Percentiles rank a stretch among this genome's conserved stretches.
Evolutionary conservation across 1,140 invertebrate species (phyloP).

Genomic region (Leptinotarsa defecta): DNA sequence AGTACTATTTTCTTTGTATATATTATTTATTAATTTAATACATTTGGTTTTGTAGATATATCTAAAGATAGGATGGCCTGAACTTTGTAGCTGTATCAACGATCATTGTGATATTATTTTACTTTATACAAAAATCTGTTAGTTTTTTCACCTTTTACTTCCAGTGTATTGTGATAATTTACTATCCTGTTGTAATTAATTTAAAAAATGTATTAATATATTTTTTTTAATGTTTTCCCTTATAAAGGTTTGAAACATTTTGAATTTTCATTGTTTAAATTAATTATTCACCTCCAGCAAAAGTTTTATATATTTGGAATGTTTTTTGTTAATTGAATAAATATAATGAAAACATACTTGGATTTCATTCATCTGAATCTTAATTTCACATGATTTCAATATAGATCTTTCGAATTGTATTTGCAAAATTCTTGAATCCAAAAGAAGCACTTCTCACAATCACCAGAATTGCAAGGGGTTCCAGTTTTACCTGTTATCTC

Average conservation of each 20-base stretch:
- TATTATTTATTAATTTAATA: background rate
- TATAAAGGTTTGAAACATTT: background rate
- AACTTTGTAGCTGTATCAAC: constrained; percentile 14
- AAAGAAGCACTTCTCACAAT: no score
- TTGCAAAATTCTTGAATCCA: no score
- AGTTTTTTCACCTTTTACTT: constrained; percentile 7
- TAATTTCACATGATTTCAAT: background rate
- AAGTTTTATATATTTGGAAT: background rate
- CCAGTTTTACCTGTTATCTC: no score
- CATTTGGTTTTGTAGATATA: background rate
- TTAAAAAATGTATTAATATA: background rate
- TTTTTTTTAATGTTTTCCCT: background rate
- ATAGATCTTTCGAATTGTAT: no score
- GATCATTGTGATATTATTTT: constrained; percentile 20
- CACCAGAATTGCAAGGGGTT: no score
- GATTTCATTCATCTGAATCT: background rate
- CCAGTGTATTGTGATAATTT: constrained; percentile 13
- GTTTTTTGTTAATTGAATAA: constrained; percentile 3
- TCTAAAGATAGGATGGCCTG: constrained; percentile 5
- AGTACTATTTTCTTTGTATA: background rate
- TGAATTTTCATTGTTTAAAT: background rate
- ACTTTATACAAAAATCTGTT: constrained; percentile 7
- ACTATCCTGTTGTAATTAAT: background rate
- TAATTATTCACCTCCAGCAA: background rate
- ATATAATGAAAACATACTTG: background rate